Evolutionary conservation across 2,113 vertebrate species (phyloP), one percentile per base, ranked within the genome.

Genomic region (Oryzias woworae): DNA sequence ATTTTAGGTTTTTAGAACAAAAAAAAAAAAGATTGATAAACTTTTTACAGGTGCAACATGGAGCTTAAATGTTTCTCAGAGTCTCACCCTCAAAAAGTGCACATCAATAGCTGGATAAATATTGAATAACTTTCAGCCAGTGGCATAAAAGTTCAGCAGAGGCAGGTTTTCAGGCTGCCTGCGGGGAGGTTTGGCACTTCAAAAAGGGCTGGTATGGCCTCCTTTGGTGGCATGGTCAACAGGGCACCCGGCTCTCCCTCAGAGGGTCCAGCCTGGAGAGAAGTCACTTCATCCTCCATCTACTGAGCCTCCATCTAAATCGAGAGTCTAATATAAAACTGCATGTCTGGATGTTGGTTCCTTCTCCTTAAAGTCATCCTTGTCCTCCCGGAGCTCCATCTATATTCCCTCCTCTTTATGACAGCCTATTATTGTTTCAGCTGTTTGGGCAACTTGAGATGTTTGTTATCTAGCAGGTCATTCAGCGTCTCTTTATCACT

Each of bases 51-150:
- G 77, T 74, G 57, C 68, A 65, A 28, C 65, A 48, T 53, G 77
- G 79, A 58, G 69, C 60, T 62, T 36, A 60, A 73, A 74, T 66
- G 46, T 58, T 73, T 81, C 79, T 78, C 70, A 57, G 63, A 71
- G 60, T 73, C 75, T 71, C 73, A 77, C 67, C 58, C 75, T 73
- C 31, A 80, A 87, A 82, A 84, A 83, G 62, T 15, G 78, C 74
- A 88, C 83, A 85, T 90, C 86, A 89, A 86, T 84, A 70, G 75
- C 59, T 51, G 75, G 58, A 87, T 91, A 82, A 90, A 89, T 87
- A 87, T 88, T 85, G 83, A 83, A 88, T 85, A 80, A 87, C 80
- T 87, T 88, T 80, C 68, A 82, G 76, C 87, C 88, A 89, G 88
- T 87, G 73, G 78, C 62, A 70, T 79, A 67, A 89, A 88, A 86